phyloP scores from a whole-genome alignment of 2,888 invertebrate species.

The Cheilosia pagana region DNA sequence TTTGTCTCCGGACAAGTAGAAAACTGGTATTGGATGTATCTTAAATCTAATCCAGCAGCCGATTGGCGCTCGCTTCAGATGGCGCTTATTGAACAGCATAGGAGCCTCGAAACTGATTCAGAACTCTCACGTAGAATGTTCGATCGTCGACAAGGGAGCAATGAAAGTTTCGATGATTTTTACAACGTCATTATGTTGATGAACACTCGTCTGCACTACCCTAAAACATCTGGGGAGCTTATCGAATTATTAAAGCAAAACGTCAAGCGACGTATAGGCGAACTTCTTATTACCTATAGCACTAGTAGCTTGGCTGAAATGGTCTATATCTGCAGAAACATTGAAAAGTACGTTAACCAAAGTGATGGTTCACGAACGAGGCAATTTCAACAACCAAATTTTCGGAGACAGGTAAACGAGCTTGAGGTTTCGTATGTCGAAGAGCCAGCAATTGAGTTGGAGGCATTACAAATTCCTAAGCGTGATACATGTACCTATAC shows the following conservation, averaged over 20 bases:
- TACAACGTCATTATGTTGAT: not conserved
- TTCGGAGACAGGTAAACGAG: not conserved
- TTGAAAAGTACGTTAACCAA: conserved; percentile 5
- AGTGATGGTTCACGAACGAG: not conserved
- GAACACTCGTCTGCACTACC: not conserved
- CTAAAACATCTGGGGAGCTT: not conserved
- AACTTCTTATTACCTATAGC: too few relatives aligned
- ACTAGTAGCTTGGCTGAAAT: too few relatives aligned
- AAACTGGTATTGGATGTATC: too few relatives aligned
- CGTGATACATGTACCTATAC: too few relatives aligned
- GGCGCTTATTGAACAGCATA: conserved; percentile 9
- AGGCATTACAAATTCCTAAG: not conserved
- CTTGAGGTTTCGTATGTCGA: not conserved
- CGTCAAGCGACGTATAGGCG: too few relatives aligned
- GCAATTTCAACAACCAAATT: not conserved
- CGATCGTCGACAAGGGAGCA: not conserved
- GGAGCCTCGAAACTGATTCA: conserved; percentile 14
- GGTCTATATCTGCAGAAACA: not conserved
- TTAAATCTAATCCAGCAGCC: not conserved
- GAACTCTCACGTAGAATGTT: conserved; percentile 4
- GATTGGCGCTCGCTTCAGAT: not conserved
- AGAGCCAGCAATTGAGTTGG: not conserved
- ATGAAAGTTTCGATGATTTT: conserved; percentile 12
- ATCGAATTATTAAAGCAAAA: not conserved
- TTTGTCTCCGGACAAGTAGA: too few relatives aligned